A percentile compares a stretch with the other conserved stretches of the same genome.
Evolutionary conservation across 2,113 vertebrate species (phyloP).

Genomic region (Calidris pygmaea): DNA sequence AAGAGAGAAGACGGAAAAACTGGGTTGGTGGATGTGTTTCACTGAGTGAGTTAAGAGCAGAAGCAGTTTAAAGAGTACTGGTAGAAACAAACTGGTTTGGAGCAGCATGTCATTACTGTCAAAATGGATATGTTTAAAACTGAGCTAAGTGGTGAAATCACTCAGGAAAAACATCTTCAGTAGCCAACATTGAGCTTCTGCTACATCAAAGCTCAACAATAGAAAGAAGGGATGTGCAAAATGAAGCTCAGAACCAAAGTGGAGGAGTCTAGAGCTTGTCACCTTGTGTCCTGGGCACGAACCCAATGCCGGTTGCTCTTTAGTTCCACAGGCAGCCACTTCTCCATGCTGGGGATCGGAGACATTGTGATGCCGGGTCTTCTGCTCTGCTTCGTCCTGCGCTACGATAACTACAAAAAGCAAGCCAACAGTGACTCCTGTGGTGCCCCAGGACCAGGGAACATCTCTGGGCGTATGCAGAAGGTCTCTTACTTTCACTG

Average conservation of each 20-base stretch:
- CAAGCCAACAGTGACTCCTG: conserved; percentile 88
- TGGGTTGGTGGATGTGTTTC: background rate
- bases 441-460: conserved; percentile 76
- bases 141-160: background rate
- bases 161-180: background rate
- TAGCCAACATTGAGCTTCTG: background rate
- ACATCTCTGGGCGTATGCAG: conserved; percentile 95
- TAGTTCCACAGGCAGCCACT: conserved; percentile 97
- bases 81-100: background rate
- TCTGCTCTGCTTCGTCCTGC: conserved; percentile 96
- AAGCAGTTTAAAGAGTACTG: background rate
- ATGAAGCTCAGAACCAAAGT: background rate
- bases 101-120: background rate
- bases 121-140: background rate
- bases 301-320: background rate
- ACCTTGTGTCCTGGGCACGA: background rate
- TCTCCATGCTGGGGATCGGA: conserved; percentile 98
- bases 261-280: background rate
- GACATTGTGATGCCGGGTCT: conserved; percentile 99
- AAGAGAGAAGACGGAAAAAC: background rate
- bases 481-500: conserved; percentile 99
- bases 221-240: background rate
- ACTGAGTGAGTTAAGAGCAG: background rate
- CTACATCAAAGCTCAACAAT: fast-evolving
- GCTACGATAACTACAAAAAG: conserved; percentile 99